These are phyloP conservation scores for Fregetta grallaria DNA, from an alignment of 2,113 vertebrate species.

Conservation along the genomic window DNA sequence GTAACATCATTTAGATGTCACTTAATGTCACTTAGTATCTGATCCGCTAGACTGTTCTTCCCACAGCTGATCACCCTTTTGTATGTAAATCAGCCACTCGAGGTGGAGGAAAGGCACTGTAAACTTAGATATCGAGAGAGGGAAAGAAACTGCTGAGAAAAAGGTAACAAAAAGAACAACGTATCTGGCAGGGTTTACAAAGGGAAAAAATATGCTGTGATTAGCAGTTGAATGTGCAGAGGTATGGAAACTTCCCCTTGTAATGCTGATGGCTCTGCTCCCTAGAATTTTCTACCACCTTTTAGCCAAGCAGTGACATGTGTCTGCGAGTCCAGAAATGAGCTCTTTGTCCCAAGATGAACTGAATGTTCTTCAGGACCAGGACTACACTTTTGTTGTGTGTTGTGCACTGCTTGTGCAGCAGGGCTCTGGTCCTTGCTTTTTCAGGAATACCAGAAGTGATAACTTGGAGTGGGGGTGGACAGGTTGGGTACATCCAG, in stretches of 20 bases:
- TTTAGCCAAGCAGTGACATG: not conserved
- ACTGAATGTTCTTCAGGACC: not conserved
- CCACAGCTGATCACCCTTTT: conserved; percentile 41
- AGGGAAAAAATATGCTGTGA: not conserved
- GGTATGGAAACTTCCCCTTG: not conserved
- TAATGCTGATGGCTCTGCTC: not conserved
- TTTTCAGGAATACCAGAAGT: not conserved
- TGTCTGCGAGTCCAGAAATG: not conserved
- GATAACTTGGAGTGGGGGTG: not conserved
- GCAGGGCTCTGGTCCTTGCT: not conserved
- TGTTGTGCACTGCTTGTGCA: not conserved
- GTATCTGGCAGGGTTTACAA: not conserved
- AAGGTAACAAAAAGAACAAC: not conserved
- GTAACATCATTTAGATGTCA: conserved; percentile 48
- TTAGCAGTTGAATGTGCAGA: not conserved
- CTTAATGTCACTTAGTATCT: conserved; percentile 53
- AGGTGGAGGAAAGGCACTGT: not conserved
- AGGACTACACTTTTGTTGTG: not conserved
- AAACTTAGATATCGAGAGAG: not conserved
- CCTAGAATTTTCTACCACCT: not conserved
- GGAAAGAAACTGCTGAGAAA: not conserved
- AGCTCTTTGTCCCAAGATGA: not conserved
- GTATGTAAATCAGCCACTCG: conserved; percentile 34
- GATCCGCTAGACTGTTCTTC: conserved; percentile 28
- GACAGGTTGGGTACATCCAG: not conserved